A percentile compares a stretch with the other conserved stretches of the same genome.
Evolutionary conservation across 2,113 vertebrate species (phyloP).

Genomic region (Paracanthobrama guichenoti): DNA sequence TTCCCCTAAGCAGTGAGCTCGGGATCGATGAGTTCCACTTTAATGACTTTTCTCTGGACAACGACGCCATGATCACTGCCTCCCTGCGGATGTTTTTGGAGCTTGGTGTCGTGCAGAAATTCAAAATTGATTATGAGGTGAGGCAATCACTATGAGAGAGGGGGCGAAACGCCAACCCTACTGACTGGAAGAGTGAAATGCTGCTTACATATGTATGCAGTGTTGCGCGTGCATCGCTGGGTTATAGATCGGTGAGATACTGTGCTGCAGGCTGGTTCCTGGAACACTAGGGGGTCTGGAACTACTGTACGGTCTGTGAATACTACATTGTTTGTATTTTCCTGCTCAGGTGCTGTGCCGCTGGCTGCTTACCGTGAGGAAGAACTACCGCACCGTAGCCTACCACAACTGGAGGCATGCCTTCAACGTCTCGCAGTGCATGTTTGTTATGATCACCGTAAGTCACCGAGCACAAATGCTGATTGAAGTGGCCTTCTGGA

Average conservation of each 20-base stretch:
- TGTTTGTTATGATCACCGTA: conserved; percentile 80
- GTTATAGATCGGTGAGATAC: not conserved
- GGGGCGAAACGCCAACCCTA: not conserved
- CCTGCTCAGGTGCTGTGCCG: conserved; percentile 75
- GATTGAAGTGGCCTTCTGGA: not conserved
- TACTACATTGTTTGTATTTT: not conserved
- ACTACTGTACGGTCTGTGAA: not conserved
- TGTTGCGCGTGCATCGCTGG: not conserved
- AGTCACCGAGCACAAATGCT: conserved; percentile 48
- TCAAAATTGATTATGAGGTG: conserved; percentile 82
- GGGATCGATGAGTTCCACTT: conserved; percentile 80
- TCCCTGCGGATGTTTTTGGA: conserved; percentile 81
- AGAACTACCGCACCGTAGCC: conserved; percentile 80
- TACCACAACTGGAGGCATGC: conserved; percentile 84
- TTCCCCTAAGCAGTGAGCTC: conserved; percentile 76
- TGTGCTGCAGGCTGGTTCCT: not conserved
- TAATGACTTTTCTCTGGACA: conserved; percentile 81
- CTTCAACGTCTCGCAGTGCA: conserved; percentile 82
- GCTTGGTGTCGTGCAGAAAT: conserved; percentile 78
- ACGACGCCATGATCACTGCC: conserved; percentile 79
- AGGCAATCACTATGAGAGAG: conserved; percentile 18
- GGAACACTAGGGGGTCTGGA: not conserved
- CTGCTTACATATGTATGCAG: conserved; percentile 19
- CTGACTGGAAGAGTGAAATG: not conserved
- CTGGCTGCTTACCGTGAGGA: conserved; percentile 81